These are phyloP conservation scores for Dromas ardeola DNA, from an alignment of 2,113 vertebrate species.

Conservation along the genomic window DNA sequence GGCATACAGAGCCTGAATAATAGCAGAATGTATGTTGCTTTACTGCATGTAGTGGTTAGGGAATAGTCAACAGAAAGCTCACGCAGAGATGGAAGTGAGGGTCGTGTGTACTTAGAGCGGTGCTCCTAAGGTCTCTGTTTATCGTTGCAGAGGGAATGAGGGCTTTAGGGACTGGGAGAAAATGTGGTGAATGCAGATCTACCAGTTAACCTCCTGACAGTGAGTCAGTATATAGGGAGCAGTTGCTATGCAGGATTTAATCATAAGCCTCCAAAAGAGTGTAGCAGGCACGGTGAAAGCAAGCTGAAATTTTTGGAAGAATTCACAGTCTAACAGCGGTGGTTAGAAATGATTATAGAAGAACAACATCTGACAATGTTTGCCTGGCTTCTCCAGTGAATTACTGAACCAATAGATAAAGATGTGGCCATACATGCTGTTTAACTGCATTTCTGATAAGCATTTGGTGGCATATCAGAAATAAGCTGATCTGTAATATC, in stretches of 20 bases:
- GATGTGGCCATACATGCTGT: neutral
- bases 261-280: neutral
- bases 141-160: neutral
- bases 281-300: neutral
- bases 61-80: neutral
- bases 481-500: neutral
- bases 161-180: neutral
- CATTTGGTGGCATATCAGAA: neutral
- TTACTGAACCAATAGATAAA: neutral
- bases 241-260: neutral
- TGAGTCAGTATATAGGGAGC: neutral
- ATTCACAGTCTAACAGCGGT: neutral
- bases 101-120: accelerated
- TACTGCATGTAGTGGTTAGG: neutral
- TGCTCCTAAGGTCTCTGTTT: neutral
- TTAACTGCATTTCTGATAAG: neutral
- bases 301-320: neutral
- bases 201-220: neutral
- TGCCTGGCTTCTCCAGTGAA: neutral
- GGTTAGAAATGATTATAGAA: neutral
- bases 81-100: neutral
- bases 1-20: neutral
- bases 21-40: neutral
- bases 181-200: neutral
- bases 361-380: neutral